A percentile compares a stretch with the other conserved stretches of the same genome.
phyloP scores from a whole-genome alignment of 1,140 invertebrate species.

The Drosophila lacteicornis region DNA sequence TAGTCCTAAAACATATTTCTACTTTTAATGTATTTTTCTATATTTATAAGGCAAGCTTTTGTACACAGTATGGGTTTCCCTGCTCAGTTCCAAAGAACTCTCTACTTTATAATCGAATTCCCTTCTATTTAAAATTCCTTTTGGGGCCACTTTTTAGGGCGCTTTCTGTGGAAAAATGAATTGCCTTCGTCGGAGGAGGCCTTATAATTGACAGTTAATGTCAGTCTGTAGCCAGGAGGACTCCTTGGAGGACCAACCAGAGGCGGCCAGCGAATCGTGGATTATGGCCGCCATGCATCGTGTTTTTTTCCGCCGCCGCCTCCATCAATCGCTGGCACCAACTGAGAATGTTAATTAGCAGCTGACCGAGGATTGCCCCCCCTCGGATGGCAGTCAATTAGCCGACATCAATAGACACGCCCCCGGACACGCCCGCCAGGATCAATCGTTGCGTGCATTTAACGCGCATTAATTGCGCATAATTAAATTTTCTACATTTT shows the following conservation, averaged over 20 bases:
- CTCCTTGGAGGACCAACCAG: conserved; percentile 3
- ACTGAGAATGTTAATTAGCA: conserved; percentile 50
- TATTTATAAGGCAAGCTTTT: too few species aligned
- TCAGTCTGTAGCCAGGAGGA: background rate
- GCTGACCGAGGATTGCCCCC: conserved; percentile 35
- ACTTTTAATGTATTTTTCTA: too few species aligned
- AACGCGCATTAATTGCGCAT: conserved; percentile 78
- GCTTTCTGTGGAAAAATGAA: conserved; percentile 1
- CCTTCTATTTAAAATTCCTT: background rate
- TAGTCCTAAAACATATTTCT: too few species aligned
- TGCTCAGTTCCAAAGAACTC: background rate
- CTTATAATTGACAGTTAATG: conserved; percentile 16
- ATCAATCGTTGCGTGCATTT: conserved; percentile 59
- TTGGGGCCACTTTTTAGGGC: too few species aligned
- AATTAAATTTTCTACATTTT: conserved; percentile 78
- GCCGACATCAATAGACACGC: conserved; percentile 50
- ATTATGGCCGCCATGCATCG: background rate
- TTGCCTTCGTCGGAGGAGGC: background rate
- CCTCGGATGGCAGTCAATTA: conserved; percentile 56
- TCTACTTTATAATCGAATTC: background rate
- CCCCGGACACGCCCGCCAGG: conserved; percentile 4
- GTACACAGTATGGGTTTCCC: too few species aligned
- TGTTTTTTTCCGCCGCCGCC: conserved; percentile 1
- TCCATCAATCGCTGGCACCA: conserved; percentile 19
- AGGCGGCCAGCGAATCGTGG: background rate